A percentile compares a stretch with the other conserved stretches of the same genome.
These are phyloP conservation scores for Galaxias olidus DNA, from an alignment of 2,797 vertebrate genomes.

Conservation along the genomic window DNA sequence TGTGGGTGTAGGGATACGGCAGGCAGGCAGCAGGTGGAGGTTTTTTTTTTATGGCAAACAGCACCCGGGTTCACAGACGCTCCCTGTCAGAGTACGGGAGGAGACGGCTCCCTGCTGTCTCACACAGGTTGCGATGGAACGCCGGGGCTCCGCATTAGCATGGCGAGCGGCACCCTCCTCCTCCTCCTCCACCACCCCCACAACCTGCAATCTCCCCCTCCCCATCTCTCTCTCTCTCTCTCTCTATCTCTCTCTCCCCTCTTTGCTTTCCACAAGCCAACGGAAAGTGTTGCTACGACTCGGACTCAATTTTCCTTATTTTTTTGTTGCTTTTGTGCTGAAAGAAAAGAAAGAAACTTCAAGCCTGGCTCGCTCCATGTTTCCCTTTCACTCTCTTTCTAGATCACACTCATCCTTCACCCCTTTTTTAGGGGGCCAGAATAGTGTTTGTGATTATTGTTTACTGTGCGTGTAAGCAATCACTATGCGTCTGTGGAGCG, in stretches of 20 bases:
- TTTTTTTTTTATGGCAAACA: conserved; percentile 58
- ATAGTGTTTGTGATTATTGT: conserved; percentile 70
- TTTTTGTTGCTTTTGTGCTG: no score
- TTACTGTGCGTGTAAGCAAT: conserved; percentile 72
- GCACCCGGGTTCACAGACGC: conserved; percentile 62
- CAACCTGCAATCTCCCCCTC: conserved; percentile 25
- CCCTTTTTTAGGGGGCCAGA: conserved; percentile 39
- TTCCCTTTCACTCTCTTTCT: conserved; percentile 35
- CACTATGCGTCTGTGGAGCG: conserved; percentile 65
- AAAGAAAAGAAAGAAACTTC: neutral
- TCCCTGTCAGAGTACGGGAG: conserved; percentile 62
- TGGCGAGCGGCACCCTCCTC: conserved; percentile 52
- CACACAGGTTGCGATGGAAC: conserved; percentile 61
- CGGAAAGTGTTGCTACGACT: no score
- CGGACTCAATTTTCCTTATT: no score
- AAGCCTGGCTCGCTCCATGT: conserved; percentile 20
- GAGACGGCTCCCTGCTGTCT: conserved; percentile 58
- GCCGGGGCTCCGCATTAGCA: conserved; percentile 67
- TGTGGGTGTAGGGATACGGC: conserved; percentile 32
- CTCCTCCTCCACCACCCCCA: no score
- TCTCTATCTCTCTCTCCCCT: conserved; percentile 14
- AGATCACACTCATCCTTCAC: conserved; percentile 27
- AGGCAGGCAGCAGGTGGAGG: conserved; percentile 52
- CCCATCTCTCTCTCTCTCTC: conserved; percentile 20
- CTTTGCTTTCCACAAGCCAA: conserved; percentile 1